A percentile compares a stretch with the other conserved stretches of the same genome.
phyloP scores from a whole-genome alignment of 2,797 vertebrate species.

The Phrynocephalus vlangalii region DNA sequence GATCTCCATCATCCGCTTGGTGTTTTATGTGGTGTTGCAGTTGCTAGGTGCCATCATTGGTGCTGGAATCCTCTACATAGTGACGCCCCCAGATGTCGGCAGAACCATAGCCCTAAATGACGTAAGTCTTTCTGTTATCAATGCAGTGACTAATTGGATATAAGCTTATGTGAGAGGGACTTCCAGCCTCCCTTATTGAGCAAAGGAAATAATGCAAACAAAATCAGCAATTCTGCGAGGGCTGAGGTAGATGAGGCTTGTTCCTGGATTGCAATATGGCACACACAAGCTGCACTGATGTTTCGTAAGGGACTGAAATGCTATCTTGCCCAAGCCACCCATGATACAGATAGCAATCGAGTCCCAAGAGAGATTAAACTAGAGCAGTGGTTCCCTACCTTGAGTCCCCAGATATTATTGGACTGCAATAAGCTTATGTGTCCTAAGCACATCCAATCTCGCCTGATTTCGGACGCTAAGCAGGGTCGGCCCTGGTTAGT shows the following conservation, averaged over 20 bases:
- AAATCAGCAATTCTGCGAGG: background rate
- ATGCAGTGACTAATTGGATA: background rate
- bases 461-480: too few relatives aligned
- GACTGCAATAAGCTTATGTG: too few relatives aligned
- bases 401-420: too few relatives aligned
- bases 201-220: background rate
- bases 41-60: constrained; percentile 7
- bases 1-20: constrained; percentile 12
- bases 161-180: background rate
- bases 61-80: constrained; percentile 2
- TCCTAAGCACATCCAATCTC: too few relatives aligned
- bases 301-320: background rate
- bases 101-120: constrained; percentile 6
- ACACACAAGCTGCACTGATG: background rate
- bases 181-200: background rate
- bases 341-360: background rate
- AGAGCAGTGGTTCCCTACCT: background rate
- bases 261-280: background rate
- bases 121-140: constrained; percentile 4
- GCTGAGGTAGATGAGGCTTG: background rate
- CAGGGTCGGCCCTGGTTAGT: too few relatives aligned
- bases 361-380: background rate
- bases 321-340: background rate
- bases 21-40: constrained; percentile 16
- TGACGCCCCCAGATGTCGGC: constrained; percentile 3